Evolutionary conservation across 2,113 vertebrate genomes (phyloP), one percentile per base, ranked within the genome.

Genomic region (Thalassarche chlororhynchos): DNA sequence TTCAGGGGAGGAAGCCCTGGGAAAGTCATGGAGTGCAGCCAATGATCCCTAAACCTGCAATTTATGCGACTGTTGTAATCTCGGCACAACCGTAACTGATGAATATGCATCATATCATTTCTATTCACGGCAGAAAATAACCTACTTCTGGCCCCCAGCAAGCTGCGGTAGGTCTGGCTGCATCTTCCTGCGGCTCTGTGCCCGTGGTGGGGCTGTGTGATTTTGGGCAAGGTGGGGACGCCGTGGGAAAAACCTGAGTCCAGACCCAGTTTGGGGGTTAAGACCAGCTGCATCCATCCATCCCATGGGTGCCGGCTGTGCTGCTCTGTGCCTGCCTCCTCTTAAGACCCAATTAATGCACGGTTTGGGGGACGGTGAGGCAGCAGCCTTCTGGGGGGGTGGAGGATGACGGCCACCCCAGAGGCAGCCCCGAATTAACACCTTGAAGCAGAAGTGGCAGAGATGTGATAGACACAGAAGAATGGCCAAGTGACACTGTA

Each of bases 61-160:
- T 97, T 93, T 97, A 84, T 97, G 86, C 5, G 0, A 76, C 61
- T 87, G 77, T 51, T 89, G 74, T 89, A 96, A 95, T 94, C 83
- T 93, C 44, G 0, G 6, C 74, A 91, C 91, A 96, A 89, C 92
- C 0, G 5, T 96, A 87, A 82, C 93, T 95, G 86, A 96, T 97
- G 93, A 97, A 97, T 97, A 97, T 96, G 92, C 81, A 97, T 97
- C 78, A 79, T 57, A 75, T 92, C 5, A 82, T 97, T 92, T 96
- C 81, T 92, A 94, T 96, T 84, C 74, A 2, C 6, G 18, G 87
- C 28, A 16, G 81, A 97, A 85, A 93, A 70, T 71, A 97, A 97
- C 95, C 96, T 94, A 97, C 57, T 97, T 97, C 92, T 95, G 84
- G 76, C 90, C 94, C 78, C 19, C 34, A 44, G 70, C 80, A 88